Conservation (phyloP, 2,113 vertebrate genomes). For the Todiramphus chloris region DNA sequence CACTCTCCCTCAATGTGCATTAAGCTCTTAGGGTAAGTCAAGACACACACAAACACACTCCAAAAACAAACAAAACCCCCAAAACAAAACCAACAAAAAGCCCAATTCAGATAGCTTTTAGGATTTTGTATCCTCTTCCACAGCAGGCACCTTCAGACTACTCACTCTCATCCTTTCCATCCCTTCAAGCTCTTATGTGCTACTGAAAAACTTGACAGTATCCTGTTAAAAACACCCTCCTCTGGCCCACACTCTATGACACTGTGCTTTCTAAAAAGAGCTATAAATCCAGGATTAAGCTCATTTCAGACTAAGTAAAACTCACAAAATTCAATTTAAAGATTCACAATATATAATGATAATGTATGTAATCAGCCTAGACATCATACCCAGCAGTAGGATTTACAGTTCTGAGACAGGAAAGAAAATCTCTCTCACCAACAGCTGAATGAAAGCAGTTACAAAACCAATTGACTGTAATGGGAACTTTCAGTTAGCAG, state of each 20-base stretch:
- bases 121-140: background rate
- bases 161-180: background rate
- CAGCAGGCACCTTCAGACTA: background rate
- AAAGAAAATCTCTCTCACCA: background rate
- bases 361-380: background rate
- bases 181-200: background rate
- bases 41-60: no score
- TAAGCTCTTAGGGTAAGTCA: background rate
- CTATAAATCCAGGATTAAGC: background rate
- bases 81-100: background rate
- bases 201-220: background rate
- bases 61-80: no score
- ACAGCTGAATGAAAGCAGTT: background rate
- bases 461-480: background rate
- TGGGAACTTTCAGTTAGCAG: background rate
- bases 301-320: background rate
- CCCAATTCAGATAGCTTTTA: background rate
- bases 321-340: background rate
- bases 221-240: background rate
- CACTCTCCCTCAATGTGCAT: background rate
- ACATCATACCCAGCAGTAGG: background rate
- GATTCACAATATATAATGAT: background rate
- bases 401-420: background rate
- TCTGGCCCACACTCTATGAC: background rate
- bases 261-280: background rate